Evolutionary conservation across 2,888 invertebrate species (phyloP), one percentile per base, ranked within the genome.

Genomic region (Ormyrus rosae): DNA sequence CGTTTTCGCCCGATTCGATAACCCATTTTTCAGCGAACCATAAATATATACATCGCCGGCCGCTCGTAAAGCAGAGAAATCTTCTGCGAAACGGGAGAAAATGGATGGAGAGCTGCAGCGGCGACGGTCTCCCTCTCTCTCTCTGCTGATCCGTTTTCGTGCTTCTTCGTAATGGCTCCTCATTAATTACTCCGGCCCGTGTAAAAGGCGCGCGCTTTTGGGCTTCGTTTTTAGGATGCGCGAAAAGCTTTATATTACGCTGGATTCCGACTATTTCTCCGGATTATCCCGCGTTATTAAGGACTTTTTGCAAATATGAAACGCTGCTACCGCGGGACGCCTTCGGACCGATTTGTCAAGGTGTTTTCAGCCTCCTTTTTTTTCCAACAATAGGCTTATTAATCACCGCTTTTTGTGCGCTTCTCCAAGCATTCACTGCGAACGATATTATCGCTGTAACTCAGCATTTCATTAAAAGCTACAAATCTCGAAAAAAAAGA

Each of bases 11-110:
- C 56, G 60, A 76, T 79, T 80, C 75, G 76, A 81, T 81, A 81
- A 81, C 74, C 74, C 67, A 74, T 81, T 81, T 78, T 81, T 81
- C 78, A 78, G 34, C 81, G 71, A 70, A 75, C 78, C 67, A 75
- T 81, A 81, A 81, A 81, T 81, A 34, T 4, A 34, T 4, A 75
- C 60, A 50, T 45, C 11, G 51, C 71, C 5, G 46, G 4, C 5
- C 58, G 72, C 34, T 69, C 77, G 55, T 81, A 81, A 81, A 81
- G 64, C 56, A 61, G 76, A 81, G 76, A 81, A 77, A 81, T 81
- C 80, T 77, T 71, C 63, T 19, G 51, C 60, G 71, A 75, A 75
- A 67, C 60, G 60, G 13, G 64, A 64, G 73, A 71, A 67, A 71
- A 80, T 46, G 34, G 56, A 55, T 55, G 5, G 65, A 50, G 46